Conservation (phyloP, 2,797 vertebrate species). For the Cryptoprocta ferox region DNA sequence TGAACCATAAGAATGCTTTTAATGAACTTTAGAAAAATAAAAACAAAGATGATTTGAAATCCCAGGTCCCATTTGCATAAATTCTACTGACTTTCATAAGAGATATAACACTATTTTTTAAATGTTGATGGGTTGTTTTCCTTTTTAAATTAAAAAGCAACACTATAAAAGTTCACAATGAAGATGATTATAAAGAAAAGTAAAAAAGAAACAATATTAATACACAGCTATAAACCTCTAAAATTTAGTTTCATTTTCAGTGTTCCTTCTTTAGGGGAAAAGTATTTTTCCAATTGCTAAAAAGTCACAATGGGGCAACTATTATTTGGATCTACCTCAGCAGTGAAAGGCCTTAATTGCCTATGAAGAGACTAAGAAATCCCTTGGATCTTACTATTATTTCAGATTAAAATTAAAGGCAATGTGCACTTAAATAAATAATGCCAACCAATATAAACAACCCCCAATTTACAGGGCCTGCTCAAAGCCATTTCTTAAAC, state of each 20-base stretch:
- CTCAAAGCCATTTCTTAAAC: background rate
- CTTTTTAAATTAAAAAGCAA: slow-evolving; percentile 60
- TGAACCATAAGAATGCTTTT: slow-evolving; percentile 77
- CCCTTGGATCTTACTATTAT: background rate
- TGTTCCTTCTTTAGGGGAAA: slow-evolving; percentile 13
- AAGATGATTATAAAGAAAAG: slow-evolving; percentile 39
- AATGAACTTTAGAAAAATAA: slow-evolving; percentile 75
- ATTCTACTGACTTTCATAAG: slow-evolving; percentile 67
- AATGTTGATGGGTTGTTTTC: background rate
- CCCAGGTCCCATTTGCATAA: slow-evolving; percentile 58
- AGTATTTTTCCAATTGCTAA: background rate
- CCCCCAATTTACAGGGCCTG: background rate
- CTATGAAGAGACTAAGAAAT: background rate
- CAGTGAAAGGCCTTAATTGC: background rate
- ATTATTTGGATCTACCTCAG: background rate
- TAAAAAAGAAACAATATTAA: slow-evolving; percentile 16
- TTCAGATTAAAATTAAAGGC: slow-evolving; percentile 28
- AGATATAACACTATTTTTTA: slow-evolving; percentile 55
- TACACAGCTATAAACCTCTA: background rate
- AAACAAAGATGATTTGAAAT: slow-evolving; percentile 74
- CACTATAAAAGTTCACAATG: slow-evolving; percentile 4
- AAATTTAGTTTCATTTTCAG: slow-evolving; percentile 27
- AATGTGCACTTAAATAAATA: background rate
- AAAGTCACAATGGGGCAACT: background rate
- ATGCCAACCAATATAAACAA: background rate